A percentile compares a stretch with the other conserved stretches of the same genome.
Conservation (phyloP, 2,113 vertebrate genomes). For the Dasyornis broadbenti region DNA sequence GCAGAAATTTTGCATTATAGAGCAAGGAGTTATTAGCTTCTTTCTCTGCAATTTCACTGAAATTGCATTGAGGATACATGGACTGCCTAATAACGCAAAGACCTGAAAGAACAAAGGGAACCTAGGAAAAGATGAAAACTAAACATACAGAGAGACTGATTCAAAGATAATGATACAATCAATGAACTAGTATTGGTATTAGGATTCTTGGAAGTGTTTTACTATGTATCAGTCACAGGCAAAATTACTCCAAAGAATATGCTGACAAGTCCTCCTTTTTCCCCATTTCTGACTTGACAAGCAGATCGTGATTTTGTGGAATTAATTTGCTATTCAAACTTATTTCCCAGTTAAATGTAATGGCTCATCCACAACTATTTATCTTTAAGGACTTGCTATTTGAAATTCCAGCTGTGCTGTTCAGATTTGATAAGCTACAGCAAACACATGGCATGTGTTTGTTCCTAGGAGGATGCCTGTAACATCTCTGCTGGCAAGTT, state of each 20-base stretch:
- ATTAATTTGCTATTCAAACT: conserved; percentile 49
- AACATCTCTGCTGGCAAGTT: conserved; percentile 2
- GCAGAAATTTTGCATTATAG: background rate
- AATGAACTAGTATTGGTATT: background rate
- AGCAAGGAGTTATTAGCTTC: background rate
- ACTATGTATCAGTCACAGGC: background rate
- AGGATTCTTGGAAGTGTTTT: background rate
- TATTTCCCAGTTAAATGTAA: conserved; percentile 48
- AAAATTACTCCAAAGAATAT: conserved; percentile 9
- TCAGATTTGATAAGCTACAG: conserved; percentile 10
- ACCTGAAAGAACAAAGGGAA: background rate
- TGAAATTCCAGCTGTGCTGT: conserved; percentile 50
- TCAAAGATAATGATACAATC: background rate
- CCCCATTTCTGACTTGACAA: conserved; percentile 14
- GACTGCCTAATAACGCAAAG: background rate
- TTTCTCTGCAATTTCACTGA: background rate
- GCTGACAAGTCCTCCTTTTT: conserved; percentile 5
- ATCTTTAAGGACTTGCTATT: conserved; percentile 10
- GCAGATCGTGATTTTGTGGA: conserved; percentile 28
- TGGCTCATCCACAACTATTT: conserved; percentile 16
- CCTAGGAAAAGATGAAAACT: background rate
- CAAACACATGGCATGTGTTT: background rate
- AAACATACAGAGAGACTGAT: background rate
- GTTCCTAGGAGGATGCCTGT: background rate
- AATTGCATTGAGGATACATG: background rate